phyloP scores from a whole-genome alignment of 92 coral and sea anemone species.

The Palythoa grandiflora region DNA sequence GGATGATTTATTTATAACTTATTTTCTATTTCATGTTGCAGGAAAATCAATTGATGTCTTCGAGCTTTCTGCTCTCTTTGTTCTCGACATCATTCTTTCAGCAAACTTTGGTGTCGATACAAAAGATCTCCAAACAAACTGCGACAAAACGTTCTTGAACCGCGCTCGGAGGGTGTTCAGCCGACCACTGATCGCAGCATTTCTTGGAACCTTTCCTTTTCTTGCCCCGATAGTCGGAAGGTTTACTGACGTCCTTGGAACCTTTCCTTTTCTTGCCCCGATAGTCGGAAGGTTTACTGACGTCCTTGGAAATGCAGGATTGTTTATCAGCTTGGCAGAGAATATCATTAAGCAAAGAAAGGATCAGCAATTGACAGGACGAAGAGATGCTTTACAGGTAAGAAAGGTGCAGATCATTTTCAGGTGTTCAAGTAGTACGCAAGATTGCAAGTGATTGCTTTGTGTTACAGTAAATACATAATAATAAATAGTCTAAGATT shows the following conservation, averaged over 20 bases:
- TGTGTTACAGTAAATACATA: too few relatives aligned
- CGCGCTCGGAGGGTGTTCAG: conserved; percentile 57
- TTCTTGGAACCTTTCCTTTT: conserved; percentile 42
- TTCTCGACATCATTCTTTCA: conserved; percentile 69
- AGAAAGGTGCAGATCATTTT: neutral
- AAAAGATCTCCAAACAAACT: conserved; percentile 51
- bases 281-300: conserved; percentile 55
- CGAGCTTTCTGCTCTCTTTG: conserved; percentile 48
- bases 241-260: conserved; percentile 63
- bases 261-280: conserved; percentile 46
- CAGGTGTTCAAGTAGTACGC: neutral
- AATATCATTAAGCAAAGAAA: conserved; percentile 53
- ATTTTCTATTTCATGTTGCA: neutral
- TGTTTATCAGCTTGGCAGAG: conserved; percentile 61
- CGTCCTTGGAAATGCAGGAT: conserved; percentile 67
- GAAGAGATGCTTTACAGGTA: conserved; percentile 61
- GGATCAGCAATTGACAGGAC: conserved; percentile 19
- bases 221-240: conserved; percentile 45
- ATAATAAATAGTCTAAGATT: too few relatives aligned
- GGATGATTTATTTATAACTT: neutral
- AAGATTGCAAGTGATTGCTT: too few relatives aligned
- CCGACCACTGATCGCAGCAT: conserved; percentile 52
- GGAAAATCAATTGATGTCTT: conserved; percentile 52
- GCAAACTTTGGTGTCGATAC: conserved; percentile 73
- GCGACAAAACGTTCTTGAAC: conserved; percentile 46